phyloP scores from a whole-genome alignment of 2,888 invertebrate species.

The Melanostoma mellinum region DNA sequence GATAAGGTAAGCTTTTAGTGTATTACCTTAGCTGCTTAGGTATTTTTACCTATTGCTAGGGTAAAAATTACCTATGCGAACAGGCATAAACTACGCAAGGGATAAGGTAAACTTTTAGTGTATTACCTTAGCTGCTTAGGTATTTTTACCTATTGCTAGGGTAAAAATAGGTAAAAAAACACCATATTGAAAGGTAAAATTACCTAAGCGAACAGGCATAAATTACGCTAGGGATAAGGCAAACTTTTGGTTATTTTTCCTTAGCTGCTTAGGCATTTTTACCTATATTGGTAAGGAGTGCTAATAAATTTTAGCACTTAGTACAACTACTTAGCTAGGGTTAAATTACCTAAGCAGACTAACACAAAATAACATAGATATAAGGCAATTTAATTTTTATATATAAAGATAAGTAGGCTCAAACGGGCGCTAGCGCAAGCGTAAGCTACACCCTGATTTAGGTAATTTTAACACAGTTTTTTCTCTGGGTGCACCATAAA shows the following conservation, averaged over 20 bases:
- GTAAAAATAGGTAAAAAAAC: no score
- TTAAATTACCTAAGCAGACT: no score
- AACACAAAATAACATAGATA: background rate
- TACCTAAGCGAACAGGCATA: background rate
- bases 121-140: no score
- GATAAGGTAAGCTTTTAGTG: conserved; percentile 7
- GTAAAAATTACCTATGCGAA: no score
- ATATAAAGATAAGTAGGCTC: background rate
- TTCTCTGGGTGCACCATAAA: conserved; percentile 1
- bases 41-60: conserved; percentile 3
- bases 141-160: no score
- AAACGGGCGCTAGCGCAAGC: background rate
- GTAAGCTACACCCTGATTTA: background rate
- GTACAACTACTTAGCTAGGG: background rate
- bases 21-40: conserved; percentile 7
- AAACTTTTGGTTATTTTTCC: background rate
- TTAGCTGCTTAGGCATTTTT: conserved; percentile 5
- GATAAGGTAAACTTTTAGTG: no score
- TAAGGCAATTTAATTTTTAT: conserved; percentile 5
- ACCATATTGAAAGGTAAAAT: no score
- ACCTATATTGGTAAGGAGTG: background rate
- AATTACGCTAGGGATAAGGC: conserved; percentile 11
- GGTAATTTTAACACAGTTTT: background rate
- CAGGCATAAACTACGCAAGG: no score
- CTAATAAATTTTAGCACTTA: background rate